Evolutionary conservation across 53 echinoderm and acorn worm species (phyloP).

Genomic region (Arbacia lixula): DNA sequence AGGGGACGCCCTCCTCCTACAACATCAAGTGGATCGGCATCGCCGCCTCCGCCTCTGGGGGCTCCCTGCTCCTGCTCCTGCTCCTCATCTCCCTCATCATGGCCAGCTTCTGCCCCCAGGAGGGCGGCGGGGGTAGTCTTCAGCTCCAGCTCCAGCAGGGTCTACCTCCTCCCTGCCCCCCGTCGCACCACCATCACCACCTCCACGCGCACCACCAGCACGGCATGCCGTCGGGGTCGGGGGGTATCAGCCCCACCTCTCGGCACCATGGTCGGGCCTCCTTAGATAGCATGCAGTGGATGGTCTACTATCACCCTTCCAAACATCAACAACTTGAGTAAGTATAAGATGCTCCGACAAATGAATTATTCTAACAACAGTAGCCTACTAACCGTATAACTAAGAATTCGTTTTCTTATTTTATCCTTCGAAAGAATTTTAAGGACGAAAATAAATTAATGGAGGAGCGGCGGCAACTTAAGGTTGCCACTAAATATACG

Average conservation of each 20-base stretch:
- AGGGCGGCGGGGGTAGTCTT: constrained; percentile 1
- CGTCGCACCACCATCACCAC: constrained; percentile 28
- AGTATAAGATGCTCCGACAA: too few species aligned
- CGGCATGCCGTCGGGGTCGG: constrained; percentile 29
- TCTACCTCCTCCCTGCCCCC: not conserved
- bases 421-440: too few species aligned
- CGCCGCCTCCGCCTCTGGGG: constrained; percentile 50
- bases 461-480: too few species aligned
- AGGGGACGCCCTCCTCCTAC: constrained; percentile 45
- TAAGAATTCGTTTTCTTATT: too few species aligned
- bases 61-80: constrained; percentile 44
- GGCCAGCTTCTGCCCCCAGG: constrained; percentile 56
- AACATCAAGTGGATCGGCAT: constrained; percentile 57
- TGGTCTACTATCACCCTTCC: constrained; percentile 50
- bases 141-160: constrained; percentile 38
- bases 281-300: constrained; percentile 45
- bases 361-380: too few species aligned
- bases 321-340: constrained; percentile 52
- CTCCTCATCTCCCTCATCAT: constrained; percentile 57
- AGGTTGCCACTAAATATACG: too few species aligned
- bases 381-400: too few species aligned
- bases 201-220: constrained; percentile 22
- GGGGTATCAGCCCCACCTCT: constrained; percentile 36
- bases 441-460: too few species aligned
- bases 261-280: constrained; percentile 17